A percentile compares a stretch with the other conserved stretches of the same genome.
Evolutionary conservation across 2,113 vertebrate species (phyloP).

Genomic region (Lynx canadensis): DNA sequence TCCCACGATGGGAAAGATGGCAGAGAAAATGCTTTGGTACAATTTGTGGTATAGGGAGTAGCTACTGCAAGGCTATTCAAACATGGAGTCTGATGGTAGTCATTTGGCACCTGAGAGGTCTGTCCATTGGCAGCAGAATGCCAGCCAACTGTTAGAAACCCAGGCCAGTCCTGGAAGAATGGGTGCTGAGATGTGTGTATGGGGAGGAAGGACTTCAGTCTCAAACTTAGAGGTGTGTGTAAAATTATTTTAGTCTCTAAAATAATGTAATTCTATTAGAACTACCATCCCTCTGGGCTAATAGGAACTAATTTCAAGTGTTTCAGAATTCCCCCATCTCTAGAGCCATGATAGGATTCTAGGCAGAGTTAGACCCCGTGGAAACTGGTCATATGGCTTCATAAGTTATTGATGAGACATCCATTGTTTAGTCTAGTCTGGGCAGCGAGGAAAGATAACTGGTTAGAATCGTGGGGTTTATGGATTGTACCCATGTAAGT

Average conservation of each 20-base stretch:
- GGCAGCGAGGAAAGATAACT: background rate
- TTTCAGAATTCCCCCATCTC: background rate
- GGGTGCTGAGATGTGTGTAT: background rate
- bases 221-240: background rate
- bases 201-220: background rate
- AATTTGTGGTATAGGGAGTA: background rate
- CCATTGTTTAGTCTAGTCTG: background rate
- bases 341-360: background rate
- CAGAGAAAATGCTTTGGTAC: background rate
- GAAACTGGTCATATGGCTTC: background rate
- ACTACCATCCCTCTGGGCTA: background rate
- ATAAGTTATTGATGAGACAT: background rate
- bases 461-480: background rate
- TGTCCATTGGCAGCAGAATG: background rate
- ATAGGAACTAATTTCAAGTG: background rate
- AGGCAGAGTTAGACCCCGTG: background rate
- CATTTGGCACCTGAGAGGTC: background rate
- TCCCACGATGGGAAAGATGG: background rate
- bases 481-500: background rate
- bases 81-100: background rate
- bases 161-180: background rate
- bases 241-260: slow-evolving; percentile 36
- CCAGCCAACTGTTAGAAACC: background rate
- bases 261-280: background rate
- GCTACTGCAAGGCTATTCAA: background rate